These are phyloP conservation scores for Melipona bicolor DNA, from an alignment of 2,888 invertebrate species.

Conservation along the genomic window DNA sequence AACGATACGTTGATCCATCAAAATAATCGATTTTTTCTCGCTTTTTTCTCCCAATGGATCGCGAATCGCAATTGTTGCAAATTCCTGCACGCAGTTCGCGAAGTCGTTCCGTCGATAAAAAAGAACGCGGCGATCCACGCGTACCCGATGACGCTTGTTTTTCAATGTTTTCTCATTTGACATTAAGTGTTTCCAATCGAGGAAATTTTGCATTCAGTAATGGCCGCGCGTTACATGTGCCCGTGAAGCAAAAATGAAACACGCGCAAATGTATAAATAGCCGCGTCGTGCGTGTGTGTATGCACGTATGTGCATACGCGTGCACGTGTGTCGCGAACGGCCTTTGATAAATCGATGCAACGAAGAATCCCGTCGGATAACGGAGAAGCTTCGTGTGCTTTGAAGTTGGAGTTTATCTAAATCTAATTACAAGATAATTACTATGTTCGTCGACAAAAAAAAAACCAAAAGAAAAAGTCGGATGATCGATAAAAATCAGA, in stretches of 20 bases:
- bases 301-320: too few species aligned
- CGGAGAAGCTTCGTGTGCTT: background rate
- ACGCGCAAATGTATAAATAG: background rate
- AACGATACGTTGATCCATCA: too few species aligned
- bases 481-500: too few species aligned
- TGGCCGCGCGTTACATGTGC: background rate
- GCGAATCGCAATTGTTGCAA: constrained; percentile 35
- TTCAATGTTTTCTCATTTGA: background rate
- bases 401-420: background rate
- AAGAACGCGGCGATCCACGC: background rate
- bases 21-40: background rate
- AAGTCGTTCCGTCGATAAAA: constrained; percentile 33
- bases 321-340: too few species aligned
- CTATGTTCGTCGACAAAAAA: too few species aligned
- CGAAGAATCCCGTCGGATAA: background rate
- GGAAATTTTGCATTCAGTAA: background rate
- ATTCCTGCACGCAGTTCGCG: background rate
- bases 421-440: background rate
- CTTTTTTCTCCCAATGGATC: background rate
- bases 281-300: background rate
- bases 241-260: background rate
- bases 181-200: background rate
- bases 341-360: background rate
- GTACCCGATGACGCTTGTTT: background rate
- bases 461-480: background rate